phyloP scores from a whole-genome alignment of 2,888 invertebrate genomes.

The Lymantria monacha region DNA sequence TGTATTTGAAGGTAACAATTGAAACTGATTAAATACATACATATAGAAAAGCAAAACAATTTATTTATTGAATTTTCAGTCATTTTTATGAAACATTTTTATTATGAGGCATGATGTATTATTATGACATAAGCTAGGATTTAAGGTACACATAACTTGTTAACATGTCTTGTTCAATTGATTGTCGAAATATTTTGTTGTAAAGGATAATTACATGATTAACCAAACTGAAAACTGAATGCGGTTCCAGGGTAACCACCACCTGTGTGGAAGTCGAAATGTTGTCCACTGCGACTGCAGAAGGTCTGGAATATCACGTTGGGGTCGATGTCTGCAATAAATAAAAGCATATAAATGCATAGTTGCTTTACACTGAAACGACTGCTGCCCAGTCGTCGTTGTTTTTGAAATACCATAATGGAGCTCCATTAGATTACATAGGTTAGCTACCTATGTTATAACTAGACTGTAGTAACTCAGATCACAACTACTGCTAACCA shows the following conservation, averaged over 20 bases:
- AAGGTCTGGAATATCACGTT: conserved; percentile 93
- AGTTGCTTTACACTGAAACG: too few species aligned
- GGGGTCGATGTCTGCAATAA: conserved; percentile 89
- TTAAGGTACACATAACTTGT: conserved; percentile 25
- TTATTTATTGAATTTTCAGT: not conserved
- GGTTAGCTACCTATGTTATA: too few species aligned
- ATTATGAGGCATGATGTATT: conserved; percentile 39
- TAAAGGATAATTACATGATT: conserved; percentile 39
- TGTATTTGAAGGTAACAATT: not conserved
- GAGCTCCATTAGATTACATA: too few species aligned
- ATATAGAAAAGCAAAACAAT: not conserved
- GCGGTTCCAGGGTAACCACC: conserved; percentile 82
- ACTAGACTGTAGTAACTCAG: too few species aligned
- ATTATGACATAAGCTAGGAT: conserved; percentile 24
- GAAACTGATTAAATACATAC: not conserved
- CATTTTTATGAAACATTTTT: conserved; percentile 2
- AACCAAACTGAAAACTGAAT: conserved; percentile 88
- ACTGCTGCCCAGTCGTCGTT: too few species aligned
- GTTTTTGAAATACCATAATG: too few species aligned
- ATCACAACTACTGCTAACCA: too few species aligned
- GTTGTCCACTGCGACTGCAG: conserved; percentile 84
- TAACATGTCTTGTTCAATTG: conserved; percentile 18
- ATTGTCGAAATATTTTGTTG: conserved; percentile 5
- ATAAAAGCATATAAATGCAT: not conserved
- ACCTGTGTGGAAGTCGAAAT: conserved; percentile 79